phyloP scores from a whole-genome alignment of 2,797 vertebrate genomes.

The Bovichtus variegatus region DNA sequence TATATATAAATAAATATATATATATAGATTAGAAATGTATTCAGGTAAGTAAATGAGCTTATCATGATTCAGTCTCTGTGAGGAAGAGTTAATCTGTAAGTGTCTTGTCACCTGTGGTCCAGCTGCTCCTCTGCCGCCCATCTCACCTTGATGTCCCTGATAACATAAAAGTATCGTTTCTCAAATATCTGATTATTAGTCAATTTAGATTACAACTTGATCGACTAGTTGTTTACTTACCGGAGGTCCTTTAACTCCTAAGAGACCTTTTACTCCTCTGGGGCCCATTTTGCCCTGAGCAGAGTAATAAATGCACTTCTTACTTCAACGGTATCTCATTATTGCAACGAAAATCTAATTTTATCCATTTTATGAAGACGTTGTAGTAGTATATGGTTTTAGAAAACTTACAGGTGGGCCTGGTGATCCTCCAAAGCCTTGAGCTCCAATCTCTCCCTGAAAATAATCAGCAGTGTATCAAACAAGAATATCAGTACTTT shows the following conservation, averaged over 20 bases:
- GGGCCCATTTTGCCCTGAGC: slow-evolving; percentile 79
- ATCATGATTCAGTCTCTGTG: not conserved
- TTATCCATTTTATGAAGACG: not conserved
- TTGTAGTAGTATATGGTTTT: not conserved
- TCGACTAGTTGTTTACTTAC: slow-evolving; percentile 68
- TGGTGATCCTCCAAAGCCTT: slow-evolving; percentile 79
- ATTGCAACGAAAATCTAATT: slow-evolving; percentile 1
- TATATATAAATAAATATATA: no score
- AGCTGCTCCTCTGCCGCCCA: slow-evolving; percentile 71
- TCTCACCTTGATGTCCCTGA: slow-evolving; percentile 83
- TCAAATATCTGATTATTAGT: not conserved
- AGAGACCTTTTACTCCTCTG: slow-evolving; percentile 77
- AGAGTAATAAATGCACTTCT: not conserved
- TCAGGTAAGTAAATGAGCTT: not conserved
- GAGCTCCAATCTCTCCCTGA: slow-evolving; percentile 79
- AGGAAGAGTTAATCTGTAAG: not conserved
- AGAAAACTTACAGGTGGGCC: slow-evolving; percentile 76
- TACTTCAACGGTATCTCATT: not conserved
- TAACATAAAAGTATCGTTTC: slow-evolving; percentile 5
- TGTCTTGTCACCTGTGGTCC: slow-evolving; percentile 76
- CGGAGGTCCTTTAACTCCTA: slow-evolving; percentile 83
- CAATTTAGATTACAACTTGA: not conserved
- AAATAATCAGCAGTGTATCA: slow-evolving; percentile 27
- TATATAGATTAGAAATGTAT: not conserved
- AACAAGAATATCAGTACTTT: not conserved